Evolutionary conservation across 2,113 vertebrate species (phyloP).

Genomic region (Merops nubicus): DNA sequence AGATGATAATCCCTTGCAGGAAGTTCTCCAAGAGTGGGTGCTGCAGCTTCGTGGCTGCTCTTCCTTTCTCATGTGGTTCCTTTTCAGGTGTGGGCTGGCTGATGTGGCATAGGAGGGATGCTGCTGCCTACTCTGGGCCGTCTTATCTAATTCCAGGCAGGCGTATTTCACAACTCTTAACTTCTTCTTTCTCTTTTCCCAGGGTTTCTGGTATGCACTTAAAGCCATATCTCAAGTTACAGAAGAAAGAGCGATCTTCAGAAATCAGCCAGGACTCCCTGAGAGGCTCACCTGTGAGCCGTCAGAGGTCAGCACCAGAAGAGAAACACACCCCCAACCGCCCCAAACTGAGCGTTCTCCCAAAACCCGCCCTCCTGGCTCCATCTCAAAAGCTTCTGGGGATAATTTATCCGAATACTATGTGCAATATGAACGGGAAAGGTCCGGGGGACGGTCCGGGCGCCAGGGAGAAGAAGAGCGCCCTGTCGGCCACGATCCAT

Average conservation of each 20-base stretch:
- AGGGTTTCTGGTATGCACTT: constrained; percentile 91
- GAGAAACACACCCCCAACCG: constrained; percentile 60
- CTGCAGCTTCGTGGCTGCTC: neutral
- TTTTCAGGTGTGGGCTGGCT: neutral
- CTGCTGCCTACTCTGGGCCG: neutral
- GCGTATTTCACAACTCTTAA: neutral
- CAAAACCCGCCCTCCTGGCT: constrained; percentile 53
- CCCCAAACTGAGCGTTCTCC: constrained; percentile 67
- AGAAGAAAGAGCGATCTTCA: constrained; percentile 77
- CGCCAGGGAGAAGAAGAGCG: constrained; percentile 67
- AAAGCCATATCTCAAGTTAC: constrained; percentile 85
- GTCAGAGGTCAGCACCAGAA: constrained; percentile 68
- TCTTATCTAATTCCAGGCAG: neutral
- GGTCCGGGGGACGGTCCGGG: constrained; percentile 48
- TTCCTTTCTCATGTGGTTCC: neutral
- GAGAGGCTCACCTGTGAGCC: constrained; percentile 63
- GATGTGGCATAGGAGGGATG: neutral
- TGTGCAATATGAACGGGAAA: constrained; percentile 76
- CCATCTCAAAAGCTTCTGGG: constrained; percentile 77
- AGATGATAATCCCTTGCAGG: neutral
- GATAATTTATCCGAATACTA: constrained; percentile 82
- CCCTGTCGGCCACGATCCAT: constrained; percentile 64
- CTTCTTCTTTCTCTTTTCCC: neutral
- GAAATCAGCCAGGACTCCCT: constrained; percentile 71
- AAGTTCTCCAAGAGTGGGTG: neutral